A percentile compares a stretch with the other conserved stretches of the same genome.
Evolutionary conservation across 1,140 invertebrate genomes (phyloP).

Genomic region (Potamilus streckersoni): DNA sequence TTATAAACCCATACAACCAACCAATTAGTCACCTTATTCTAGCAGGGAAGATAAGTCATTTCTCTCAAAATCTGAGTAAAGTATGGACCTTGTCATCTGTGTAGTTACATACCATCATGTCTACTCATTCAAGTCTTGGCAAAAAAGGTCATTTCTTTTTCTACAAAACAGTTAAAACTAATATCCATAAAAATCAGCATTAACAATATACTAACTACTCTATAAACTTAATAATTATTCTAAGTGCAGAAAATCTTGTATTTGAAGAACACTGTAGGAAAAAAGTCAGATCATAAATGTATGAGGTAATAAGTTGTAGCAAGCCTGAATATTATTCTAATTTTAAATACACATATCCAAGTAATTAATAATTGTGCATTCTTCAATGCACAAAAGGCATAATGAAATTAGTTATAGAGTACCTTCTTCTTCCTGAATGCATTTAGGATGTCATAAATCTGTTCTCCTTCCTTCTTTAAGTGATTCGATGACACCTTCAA

Average conservation of each 20-base stretch:
- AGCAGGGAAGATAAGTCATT: too few species aligned
- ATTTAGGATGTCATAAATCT: slow-evolving; percentile 59
- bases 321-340: background rate
- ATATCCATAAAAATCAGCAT: too few species aligned
- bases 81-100: too few species aligned
- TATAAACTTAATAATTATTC: too few species aligned
- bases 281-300: slow-evolving; percentile 11
- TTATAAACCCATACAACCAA: too few species aligned
- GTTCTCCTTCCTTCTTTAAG: slow-evolving; percentile 53
- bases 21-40: too few species aligned
- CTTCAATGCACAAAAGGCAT: background rate
- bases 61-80: too few species aligned
- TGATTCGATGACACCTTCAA: slow-evolving; percentile 51
- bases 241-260: background rate
- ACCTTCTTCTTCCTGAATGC: slow-evolving; percentile 53
- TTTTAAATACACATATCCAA: background rate
- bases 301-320: background rate
- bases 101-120: too few species aligned
- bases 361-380: background rate
- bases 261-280: slow-evolving; percentile 3
- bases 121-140: too few species aligned
- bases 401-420: slow-evolving; percentile 10
- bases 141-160: too few species aligned
- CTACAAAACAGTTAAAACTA: too few species aligned
- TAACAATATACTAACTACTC: too few species aligned